Percentiles rank a stretch among this genome's conserved stretches.
Evolutionary conservation across 2,113 vertebrate species (phyloP).

Genomic region (Urocitellus parryii): DNA sequence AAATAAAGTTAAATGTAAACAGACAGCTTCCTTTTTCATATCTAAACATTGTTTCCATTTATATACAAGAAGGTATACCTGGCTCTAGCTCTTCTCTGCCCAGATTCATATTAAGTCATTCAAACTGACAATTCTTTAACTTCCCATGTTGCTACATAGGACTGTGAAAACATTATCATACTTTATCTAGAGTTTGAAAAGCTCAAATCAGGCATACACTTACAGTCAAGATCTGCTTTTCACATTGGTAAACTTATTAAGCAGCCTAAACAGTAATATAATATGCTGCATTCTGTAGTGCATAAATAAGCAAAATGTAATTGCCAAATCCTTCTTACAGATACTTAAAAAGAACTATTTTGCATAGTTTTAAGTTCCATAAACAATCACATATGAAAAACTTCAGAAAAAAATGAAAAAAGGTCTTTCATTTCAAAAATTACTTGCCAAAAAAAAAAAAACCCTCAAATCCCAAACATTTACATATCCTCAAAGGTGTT

Average conservation of each 20-base stretch:
- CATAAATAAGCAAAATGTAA: constrained; percentile 65
- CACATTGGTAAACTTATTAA: constrained; percentile 58
- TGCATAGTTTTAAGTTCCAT: constrained; percentile 86
- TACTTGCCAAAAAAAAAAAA: constrained; percentile 65
- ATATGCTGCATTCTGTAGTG: constrained; percentile 47
- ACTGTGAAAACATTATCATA: constrained; percentile 17
- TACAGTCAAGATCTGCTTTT: constrained; percentile 46
- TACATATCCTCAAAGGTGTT: neutral
- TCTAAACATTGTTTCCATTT: constrained; percentile 52
- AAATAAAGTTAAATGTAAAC: constrained; percentile 78
- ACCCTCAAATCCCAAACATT: constrained; percentile 39
- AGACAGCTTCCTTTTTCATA: constrained; percentile 63
- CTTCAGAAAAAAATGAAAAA: constrained; percentile 2
- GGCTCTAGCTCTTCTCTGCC: constrained; percentile 39
- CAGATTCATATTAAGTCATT: constrained; percentile 17
- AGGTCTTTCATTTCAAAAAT: constrained; percentile 71
- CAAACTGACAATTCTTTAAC: neutral
- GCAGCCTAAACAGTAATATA: constrained; percentile 47
- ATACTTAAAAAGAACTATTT: constrained; percentile 78
- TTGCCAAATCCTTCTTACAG: constrained; percentile 75
- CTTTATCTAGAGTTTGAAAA: constrained; percentile 44
- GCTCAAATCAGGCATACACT: constrained; percentile 31
- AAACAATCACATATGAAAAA: constrained; percentile 74
- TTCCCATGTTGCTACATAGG: constrained; percentile 11
- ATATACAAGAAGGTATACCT: constrained; percentile 51